Conservation (phyloP, 2,888 invertebrate genomes). For the Scelioninae gen. 1 region DNA sequence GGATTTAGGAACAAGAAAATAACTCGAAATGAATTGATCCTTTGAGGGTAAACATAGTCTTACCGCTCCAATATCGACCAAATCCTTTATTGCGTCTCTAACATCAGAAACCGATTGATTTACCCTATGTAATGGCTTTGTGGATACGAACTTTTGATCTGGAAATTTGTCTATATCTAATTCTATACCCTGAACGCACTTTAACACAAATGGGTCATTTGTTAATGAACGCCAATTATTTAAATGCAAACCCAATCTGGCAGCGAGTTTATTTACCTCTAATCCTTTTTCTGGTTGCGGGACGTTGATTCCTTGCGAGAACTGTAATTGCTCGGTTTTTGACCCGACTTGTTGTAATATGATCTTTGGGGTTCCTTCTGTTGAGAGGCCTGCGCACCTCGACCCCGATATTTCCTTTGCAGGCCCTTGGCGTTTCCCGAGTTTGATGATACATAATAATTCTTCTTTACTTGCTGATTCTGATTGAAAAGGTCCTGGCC, state of each 20-base stretch:
- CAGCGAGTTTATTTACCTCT: slow-evolving; percentile 13
- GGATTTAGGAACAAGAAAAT: slow-evolving; percentile 35
- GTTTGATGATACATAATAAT: too few relatives aligned
- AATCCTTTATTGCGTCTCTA: background rate
- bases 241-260: background rate
- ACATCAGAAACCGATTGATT: slow-evolving; percentile 2
- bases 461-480: too few relatives aligned
- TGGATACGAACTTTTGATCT: background rate
- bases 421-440: too few relatives aligned
- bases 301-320: background rate
- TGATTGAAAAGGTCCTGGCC: too few relatives aligned
- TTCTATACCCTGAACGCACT: slow-evolving; percentile 9
- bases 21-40: slow-evolving; percentile 27
- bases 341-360: slow-evolving; percentile 14
- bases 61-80: slow-evolving; percentile 28
- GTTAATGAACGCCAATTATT: slow-evolving; percentile 5
- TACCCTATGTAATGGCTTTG: background rate
- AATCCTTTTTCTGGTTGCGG: background rate
- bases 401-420: slow-evolving; percentile 12
- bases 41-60: slow-evolving; percentile 6
- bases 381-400: slow-evolving; percentile 24
- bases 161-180: slow-evolving; percentile 4
- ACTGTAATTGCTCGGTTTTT: background rate
- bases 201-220: slow-evolving; percentile 14
- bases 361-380: slow-evolving; percentile 1